Conservation (phyloP, 1,140 invertebrate species). For the Brachionus koreanus region DNA sequence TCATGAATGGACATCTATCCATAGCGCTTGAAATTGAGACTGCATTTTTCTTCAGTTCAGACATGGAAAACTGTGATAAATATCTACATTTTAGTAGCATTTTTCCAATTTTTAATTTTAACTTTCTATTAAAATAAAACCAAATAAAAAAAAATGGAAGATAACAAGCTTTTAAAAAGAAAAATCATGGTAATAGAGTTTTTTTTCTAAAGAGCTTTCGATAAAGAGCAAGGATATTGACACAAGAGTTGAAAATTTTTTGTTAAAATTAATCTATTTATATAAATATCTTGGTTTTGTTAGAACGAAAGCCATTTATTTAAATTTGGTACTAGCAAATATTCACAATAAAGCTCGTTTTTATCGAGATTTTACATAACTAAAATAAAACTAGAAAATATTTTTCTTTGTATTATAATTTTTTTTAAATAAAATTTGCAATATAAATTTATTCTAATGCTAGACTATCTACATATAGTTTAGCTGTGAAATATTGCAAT, state of each 20-base stretch:
- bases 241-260: neutral
- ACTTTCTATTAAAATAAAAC: neutral
- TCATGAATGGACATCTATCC: conserved; percentile 38
- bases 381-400: neutral
- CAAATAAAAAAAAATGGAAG: neutral
- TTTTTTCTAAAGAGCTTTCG: no score
- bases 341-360: neutral
- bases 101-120: neutral
- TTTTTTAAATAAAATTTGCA: conserved; percentile 7
- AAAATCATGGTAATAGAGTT: no score
- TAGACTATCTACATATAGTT: neutral
- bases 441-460: conserved; percentile 3
- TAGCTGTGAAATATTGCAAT: neutral
- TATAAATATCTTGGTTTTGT: neutral
- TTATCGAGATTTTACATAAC: neutral
- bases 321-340: neutral
- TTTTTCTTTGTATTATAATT: conserved; percentile 9
- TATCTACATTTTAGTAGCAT: conserved; percentile 42
- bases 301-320: neutral
- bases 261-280: neutral
- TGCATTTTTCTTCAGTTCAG: conserved; percentile 38
- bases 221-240: neutral
- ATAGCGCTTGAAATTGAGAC: neutral
- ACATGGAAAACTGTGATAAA: conserved; percentile 34
- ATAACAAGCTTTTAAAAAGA: neutral